phyloP scores from a whole-genome alignment of 2,113 vertebrate genomes.

The Rhinichthys klamathensis region DNA sequence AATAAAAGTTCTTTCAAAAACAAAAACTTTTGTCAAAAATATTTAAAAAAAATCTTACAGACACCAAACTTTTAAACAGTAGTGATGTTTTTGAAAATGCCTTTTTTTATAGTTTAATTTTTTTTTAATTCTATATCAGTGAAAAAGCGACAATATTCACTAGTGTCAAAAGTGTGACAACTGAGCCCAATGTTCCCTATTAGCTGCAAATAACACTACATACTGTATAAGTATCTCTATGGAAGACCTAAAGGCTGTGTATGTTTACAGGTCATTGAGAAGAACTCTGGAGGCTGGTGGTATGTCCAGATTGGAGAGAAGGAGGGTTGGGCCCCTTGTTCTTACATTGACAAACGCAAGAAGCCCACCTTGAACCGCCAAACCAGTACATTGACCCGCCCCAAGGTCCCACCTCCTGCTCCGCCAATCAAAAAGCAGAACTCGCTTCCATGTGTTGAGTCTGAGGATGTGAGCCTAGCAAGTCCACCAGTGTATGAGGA shows the following conservation, averaged over 20 bases:
- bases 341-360: slow-evolving; percentile 97
- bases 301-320: slow-evolving; percentile 96
- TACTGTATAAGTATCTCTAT: background rate
- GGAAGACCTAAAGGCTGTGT: background rate
- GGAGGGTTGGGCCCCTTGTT: slow-evolving; percentile 97
- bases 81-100: too few relatives aligned
- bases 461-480: slow-evolving; percentile 75
- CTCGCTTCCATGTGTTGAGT: slow-evolving; percentile 59
- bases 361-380: slow-evolving; percentile 92
- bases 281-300: slow-evolving; percentile 99
- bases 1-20: background rate
- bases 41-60: too few relatives aligned
- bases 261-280: slow-evolving; percentile 90
- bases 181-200: background rate
- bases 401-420: slow-evolving; percentile 93
- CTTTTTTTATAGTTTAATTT: too few relatives aligned
- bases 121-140: background rate
- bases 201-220: background rate
- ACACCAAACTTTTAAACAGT: too few relatives aligned
- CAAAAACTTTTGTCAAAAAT: background rate
- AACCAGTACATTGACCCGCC: slow-evolving; percentile 92
- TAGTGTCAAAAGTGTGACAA: background rate
- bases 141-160: background rate
- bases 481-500: slow-evolving; percentile 87
- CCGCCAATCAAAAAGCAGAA: slow-evolving; percentile 91